phyloP scores from a whole-genome alignment of 2,888 invertebrate species.

The Nasonovia ribisnigri region DNA sequence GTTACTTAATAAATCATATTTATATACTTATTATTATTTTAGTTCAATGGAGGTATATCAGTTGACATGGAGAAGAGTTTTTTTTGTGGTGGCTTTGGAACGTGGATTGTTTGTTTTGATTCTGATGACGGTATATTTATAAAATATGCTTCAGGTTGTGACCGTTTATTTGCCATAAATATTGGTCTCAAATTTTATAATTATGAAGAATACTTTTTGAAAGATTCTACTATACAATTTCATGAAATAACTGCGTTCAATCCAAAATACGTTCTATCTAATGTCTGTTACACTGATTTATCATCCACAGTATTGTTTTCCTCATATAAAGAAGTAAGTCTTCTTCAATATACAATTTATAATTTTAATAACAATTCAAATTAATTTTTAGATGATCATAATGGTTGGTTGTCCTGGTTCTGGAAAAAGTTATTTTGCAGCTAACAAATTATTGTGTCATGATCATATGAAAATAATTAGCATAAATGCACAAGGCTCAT shows the following conservation, averaged over 20 bases:
- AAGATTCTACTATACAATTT: constrained; percentile 72
- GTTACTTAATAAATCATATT: background rate
- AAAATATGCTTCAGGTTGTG: constrained; percentile 90
- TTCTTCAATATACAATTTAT: background rate
- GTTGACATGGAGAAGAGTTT: constrained; percentile 80
- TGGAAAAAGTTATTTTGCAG: constrained; percentile 88
- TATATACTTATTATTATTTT: constrained; percentile 67
- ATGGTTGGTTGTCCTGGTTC: constrained; percentile 88
- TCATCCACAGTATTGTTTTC: background rate
- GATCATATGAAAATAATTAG: constrained; percentile 73
- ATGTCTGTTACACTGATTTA: constrained; percentile 18
- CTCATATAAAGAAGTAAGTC: constrained; percentile 25
- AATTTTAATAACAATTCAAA: constrained; percentile 43
- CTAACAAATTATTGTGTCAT: constrained; percentile 76
- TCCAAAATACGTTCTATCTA: constrained; percentile 71
- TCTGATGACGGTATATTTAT: constrained; percentile 70
- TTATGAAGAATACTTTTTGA: constrained; percentile 93
- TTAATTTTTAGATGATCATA: constrained; percentile 75
- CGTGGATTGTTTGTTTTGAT: constrained; percentile 76
- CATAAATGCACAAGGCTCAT: constrained; percentile 85
- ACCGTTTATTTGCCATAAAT: constrained; percentile 89
- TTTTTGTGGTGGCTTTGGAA: constrained; percentile 94
- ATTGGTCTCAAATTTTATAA: constrained; percentile 85
- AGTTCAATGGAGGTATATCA: constrained; percentile 79
- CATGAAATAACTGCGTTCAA: constrained; percentile 78